A percentile compares a stretch with the other conserved stretches of the same genome.
Evolutionary conservation across 2,113 vertebrate genomes (phyloP).

Genomic region (Brachyistius frenatus): DNA sequence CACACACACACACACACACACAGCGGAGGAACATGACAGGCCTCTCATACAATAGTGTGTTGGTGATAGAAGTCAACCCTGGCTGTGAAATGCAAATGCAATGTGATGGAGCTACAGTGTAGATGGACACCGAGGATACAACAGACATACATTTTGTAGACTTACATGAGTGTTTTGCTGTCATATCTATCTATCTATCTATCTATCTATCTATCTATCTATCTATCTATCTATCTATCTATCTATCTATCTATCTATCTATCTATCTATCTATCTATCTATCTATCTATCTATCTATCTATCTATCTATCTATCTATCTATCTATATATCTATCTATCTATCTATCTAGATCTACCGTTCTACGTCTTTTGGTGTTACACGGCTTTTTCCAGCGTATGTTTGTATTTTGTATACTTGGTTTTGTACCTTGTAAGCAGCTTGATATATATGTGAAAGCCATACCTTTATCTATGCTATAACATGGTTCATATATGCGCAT

Average conservation of each 20-base stretch:
- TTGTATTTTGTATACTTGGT: background rate
- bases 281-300: background rate
- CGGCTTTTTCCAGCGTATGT: conserved; percentile 10
- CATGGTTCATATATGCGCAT: conserved; percentile 20
- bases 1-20: background rate
- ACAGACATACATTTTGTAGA: conserved; percentile 51
- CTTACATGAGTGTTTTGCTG: conserved; percentile 36
- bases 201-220: background rate
- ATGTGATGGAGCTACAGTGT: conserved; percentile 44
- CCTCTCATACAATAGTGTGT: conserved; percentile 58
- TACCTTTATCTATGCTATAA: conserved; percentile 35
- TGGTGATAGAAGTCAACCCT: conserved; percentile 69
- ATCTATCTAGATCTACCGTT: too few relatives aligned
- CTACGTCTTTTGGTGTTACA: too few relatives aligned
- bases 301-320: background rate
- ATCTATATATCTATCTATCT: too few relatives aligned
- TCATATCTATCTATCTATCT: conserved; percentile 18
- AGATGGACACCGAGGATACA: conserved; percentile 45
- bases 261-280: conserved; percentile 3
- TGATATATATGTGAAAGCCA: conserved; percentile 30
- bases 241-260: conserved; percentile 3
- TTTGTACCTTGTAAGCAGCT: conserved; percentile 21
- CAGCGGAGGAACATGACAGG: conserved; percentile 73
- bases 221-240: conserved; percentile 3
- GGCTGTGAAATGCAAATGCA: conserved; percentile 73